Base-by-base conservation (phyloP, 2,888 invertebrate genomes). In the Carabus problematicus region DNA sequence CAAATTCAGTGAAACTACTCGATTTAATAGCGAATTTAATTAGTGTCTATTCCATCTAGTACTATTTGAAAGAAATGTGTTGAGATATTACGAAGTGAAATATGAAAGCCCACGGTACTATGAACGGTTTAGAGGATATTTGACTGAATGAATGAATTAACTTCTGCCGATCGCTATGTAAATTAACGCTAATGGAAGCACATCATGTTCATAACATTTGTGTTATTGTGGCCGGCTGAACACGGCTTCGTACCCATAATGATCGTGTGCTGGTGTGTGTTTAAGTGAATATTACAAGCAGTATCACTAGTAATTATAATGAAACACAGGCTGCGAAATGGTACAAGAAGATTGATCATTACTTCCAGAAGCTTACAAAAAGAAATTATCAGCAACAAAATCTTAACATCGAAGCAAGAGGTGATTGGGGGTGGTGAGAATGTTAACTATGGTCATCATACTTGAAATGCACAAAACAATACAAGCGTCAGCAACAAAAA, bases 131-230 rank as follows among this genome's bases (percentile, higher is more conserved):
- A 16, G 16, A 16, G 12, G 6, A 29, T 29, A 29, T 29, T 29
- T 29, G 29, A n/a, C n/a, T n/a, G n/a, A 29, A 29, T 29, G 29
- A 29, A 29, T 29, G 29, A 52, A 52, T 52, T 18, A 16, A 18
- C 19, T 52, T 49, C 7, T 18, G 9, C 18, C 9, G 14, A 2
- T 3, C 52, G 19, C 8, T 12, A 12, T 49, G 41, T 7, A 29
- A 49, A 19, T 29, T 56, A 43, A 64, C 56, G 55, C 64, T 64
- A 64, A 56, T 64, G 64, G 64, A 64, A 64, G 64, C 64, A 64
- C 64, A 18, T 64, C 14, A 54, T 52, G 29, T 29, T 29, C 29
- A 29, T 29, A 29, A 29, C 6, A 29, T 29, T n/a, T 45, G 60
- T 60, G 60, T 43, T 60, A 29, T 60, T 45, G 6, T 60, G 29